phyloP scores from a whole-genome alignment of 2,113 vertebrate species.

The Piprites chloris region DNA sequence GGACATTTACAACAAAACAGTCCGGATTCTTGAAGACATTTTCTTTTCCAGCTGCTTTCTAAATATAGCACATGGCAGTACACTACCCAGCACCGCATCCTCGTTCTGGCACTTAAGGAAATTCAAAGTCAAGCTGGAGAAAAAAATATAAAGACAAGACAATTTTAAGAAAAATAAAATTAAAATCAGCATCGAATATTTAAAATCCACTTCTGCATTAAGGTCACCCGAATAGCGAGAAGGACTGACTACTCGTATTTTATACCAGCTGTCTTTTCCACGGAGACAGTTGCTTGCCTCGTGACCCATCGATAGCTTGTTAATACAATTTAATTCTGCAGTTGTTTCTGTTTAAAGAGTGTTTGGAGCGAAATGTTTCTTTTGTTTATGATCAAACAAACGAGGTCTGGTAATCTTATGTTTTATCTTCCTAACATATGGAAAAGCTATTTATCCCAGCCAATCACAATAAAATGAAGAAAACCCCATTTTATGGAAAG shows the following conservation, averaged over 20 bases:
- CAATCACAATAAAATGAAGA: slow-evolving; percentile 86
- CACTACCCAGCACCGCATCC: neutral
- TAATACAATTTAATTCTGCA: slow-evolving; percentile 78
- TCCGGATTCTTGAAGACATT: neutral
- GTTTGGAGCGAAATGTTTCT: slow-evolving; percentile 77
- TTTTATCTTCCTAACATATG: slow-evolving; percentile 89
- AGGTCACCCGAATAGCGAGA: slow-evolving; percentile 21
- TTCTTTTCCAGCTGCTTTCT: neutral
- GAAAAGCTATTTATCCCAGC: slow-evolving; percentile 86
- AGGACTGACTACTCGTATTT: neutral
- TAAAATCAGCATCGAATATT: neutral
- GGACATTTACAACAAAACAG: neutral
- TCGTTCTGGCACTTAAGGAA: neutral
- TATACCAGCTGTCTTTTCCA: slow-evolving; percentile 53
- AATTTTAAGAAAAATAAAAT: neutral
- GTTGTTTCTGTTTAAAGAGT: slow-evolving; percentile 76
- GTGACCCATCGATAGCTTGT: slow-evolving; percentile 65
- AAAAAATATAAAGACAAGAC: neutral
- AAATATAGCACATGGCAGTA: neutral
- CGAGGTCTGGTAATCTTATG: slow-evolving; percentile 81
- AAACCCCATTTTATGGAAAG: slow-evolving; percentile 91
- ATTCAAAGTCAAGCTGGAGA: neutral
- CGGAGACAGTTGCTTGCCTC: slow-evolving; percentile 60
- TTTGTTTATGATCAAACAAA: slow-evolving; percentile 84
- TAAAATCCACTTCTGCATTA: neutral